Percentiles rank a stretch among this genome's conserved stretches.
These are phyloP conservation scores for Diadema setosum DNA, from an alignment of 35 echinoderm and acorn worm species.

Conservation along the genomic window DNA sequence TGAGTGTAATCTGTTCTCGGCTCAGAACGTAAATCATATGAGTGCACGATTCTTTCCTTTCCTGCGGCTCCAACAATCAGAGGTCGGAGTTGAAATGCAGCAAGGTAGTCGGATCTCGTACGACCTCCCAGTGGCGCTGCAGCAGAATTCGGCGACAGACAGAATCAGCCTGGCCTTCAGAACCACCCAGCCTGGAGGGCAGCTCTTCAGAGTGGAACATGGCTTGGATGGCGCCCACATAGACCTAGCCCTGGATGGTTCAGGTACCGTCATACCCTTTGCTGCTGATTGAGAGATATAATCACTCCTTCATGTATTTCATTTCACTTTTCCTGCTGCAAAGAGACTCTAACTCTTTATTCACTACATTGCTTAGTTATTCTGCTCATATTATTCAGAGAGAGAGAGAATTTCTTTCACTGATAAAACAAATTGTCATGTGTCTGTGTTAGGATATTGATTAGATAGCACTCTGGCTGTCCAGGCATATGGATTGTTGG, in stretches of 20 bases:
- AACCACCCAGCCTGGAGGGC: conserved; percentile 28
- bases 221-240: not conserved
- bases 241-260: not conserved
- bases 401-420: no score
- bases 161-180: conserved; percentile 73
- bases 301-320: no score
- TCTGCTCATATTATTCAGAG: no score
- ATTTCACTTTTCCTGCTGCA: no score
- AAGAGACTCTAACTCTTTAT: no score
- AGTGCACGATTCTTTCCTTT: not conserved
- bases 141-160: conserved; percentile 40
- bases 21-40: not conserved
- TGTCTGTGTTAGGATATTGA: no score
- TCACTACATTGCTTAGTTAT: no score
- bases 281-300: no score
- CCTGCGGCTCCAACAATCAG: conserved; percentile 6
- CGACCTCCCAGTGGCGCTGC: conserved; percentile 6
- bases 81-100: conserved; percentile 67
- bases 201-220: conserved; percentile 62
- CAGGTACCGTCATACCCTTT: conserved; percentile 1
- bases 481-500: no score
- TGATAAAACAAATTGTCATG: no score
- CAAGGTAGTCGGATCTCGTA: conserved; percentile 42
- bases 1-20: no score
- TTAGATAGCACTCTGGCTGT: no score